Base-by-base conservation (phyloP, 2,113 vertebrate genomes). In the Cercocebus atys region DNA sequence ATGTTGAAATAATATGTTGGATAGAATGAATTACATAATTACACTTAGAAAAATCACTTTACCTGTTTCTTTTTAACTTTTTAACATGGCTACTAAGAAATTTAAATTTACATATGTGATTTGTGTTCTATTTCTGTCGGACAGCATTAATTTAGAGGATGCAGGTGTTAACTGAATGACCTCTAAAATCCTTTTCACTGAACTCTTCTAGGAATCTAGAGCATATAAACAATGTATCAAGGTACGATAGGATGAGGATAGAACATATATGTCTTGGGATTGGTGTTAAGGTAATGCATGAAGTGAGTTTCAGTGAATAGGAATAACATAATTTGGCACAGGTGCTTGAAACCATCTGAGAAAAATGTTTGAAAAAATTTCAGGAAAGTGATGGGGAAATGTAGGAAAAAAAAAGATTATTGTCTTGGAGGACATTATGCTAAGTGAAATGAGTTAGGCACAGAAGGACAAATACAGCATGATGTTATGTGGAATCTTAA, bases 1-100 rank as follows among this genome's bases (percentile, higher is more conserved):
- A 35, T 40, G n/a, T 81, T 85, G 59, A 93, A 94, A 76, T 64
- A 83, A 61, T 93, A 96, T 38, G 82, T 95, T 92, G 59, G n/a
- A 73, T 12, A 55, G 43, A 23, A 52, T 87, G 13, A 52, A 18
- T 78, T 40, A 72, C 73, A 35, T 47, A 76, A 93, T 76, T 35
- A 16, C 45, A 40, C 79, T 95, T 80, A 64, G 64, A 80, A 80
- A 66, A 66, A 59, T 75, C 76, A 82, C 55, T 94, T 72, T 20
- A 78, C 4, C 23, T 76, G 2, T 79, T 79, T 68, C 40, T 72
- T 93, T 85, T 83, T 23, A 32, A 59, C 4, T 64, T 95, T 92
- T 79, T 73, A 43, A 89, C 61, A 35, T 47, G 9, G 50, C 70
- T 52, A 45, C 17, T 40, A 47, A 40, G 52, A 72, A 59, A 52